Percentiles rank a stretch among this genome's conserved stretches.
These are phyloP conservation scores for Zygothrica quintamaculata DNA, from an alignment of 2,888 invertebrate species.

Conservation along the genomic window DNA sequence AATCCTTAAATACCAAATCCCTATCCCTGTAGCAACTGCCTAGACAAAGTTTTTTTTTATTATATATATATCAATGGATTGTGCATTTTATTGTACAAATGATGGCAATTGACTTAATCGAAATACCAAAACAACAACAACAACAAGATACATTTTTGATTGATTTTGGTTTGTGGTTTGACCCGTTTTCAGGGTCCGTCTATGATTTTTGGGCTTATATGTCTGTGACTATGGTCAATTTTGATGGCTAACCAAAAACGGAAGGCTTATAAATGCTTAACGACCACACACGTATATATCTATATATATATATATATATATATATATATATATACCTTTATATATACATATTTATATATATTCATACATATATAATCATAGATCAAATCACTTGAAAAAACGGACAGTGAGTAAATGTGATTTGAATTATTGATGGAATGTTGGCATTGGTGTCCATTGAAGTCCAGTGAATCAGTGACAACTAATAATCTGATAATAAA, in stretches of 20 bases:
- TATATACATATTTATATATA: too few species aligned
- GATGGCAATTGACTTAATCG: conserved; percentile 18
- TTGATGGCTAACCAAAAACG: not conserved
- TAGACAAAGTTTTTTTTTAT: too few species aligned
- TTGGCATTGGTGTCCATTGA: not conserved
- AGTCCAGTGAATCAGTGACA: not conserved
- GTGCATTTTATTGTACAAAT: conserved; percentile 6
- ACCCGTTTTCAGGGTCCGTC: conserved; percentile 3
- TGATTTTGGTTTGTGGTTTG: conserved; percentile 26
- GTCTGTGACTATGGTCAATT: too few species aligned
- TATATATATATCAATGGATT: too few species aligned
- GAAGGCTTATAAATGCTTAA: conserved; percentile 29
- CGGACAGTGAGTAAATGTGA: conserved; percentile 4
- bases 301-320: too few species aligned
- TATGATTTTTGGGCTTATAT: not conserved
- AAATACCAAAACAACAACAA: too few species aligned
- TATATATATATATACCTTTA: too few species aligned
- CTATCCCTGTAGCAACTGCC: not conserved
- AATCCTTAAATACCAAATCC: too few species aligned
- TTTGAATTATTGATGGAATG: conserved; percentile 11
- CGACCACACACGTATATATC: conserved; percentile 22
- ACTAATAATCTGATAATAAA: conserved; percentile 4
- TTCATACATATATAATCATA: too few species aligned
- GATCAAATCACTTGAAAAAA: not conserved
- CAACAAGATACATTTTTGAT: too few species aligned